These are phyloP conservation scores for Atrichornis clamosus DNA, from an alignment of 2,113 vertebrate species.

Conservation along the genomic window DNA sequence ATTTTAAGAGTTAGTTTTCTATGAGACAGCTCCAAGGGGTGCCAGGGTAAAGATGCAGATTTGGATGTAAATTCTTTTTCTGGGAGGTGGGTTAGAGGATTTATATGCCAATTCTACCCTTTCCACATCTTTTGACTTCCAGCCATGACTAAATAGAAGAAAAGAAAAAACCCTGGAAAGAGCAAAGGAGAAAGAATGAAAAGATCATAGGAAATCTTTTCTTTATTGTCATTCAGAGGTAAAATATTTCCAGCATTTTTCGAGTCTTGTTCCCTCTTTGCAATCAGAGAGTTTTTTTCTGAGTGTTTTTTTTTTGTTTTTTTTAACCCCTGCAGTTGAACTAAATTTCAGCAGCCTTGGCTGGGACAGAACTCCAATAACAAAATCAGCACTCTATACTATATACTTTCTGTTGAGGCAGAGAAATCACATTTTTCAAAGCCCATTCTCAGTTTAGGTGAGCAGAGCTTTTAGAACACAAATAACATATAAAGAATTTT, in stretches of 20 bases:
- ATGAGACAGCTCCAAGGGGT: neutral
- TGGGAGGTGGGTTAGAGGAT: neutral
- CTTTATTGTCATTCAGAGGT: neutral
- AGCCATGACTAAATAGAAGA: neutral
- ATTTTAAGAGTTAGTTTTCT: neutral
- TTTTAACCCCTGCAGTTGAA: neutral
- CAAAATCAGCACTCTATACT: neutral
- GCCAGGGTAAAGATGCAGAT: neutral
- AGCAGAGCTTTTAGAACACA: neutral
- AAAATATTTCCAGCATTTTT: conserved; percentile 9
- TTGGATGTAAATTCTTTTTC: neutral
- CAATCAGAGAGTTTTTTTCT: neutral
- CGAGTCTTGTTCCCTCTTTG: neutral
- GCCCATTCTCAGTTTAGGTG: neutral
- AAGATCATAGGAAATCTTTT: neutral
- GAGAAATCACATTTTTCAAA: neutral
- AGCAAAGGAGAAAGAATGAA: neutral
- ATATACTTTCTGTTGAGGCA: neutral
- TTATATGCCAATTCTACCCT: neutral
- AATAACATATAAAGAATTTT: neutral
- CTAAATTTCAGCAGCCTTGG: neutral
- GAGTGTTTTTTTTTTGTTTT: neutral
- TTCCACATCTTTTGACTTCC: neutral
- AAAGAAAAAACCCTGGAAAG: conserved; percentile 20
- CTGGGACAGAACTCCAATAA: neutral